These are phyloP conservation scores for Anneissia japonica DNA, from an alignment of 35 echinoderm and acorn worm genomes.

Conservation along the genomic window DNA sequence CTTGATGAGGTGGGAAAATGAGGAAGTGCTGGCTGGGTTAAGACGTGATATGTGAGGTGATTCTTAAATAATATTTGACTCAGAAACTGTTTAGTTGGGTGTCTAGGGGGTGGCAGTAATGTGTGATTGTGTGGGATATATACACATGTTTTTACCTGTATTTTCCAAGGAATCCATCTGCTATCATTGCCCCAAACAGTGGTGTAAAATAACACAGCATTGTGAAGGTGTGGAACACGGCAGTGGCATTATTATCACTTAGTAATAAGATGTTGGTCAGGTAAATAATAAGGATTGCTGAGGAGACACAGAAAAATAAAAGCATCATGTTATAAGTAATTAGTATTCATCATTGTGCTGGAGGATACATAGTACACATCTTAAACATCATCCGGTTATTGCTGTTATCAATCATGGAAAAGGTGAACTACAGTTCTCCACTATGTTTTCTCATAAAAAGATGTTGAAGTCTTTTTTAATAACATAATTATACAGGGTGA, in stretches of 20 bases:
- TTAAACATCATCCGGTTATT: not conserved
- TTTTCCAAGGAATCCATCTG: slow-evolving; percentile 91
- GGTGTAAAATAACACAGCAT: slow-evolving; percentile 98
- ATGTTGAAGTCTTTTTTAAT: not conserved
- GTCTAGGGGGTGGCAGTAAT: too few species aligned
- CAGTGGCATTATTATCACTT: slow-evolving; percentile 61
- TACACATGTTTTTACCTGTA: too few species aligned
- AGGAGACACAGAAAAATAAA: slow-evolving; percentile 3
- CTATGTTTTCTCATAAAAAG: not conserved
- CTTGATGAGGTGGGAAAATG: not conserved
- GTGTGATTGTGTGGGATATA: too few species aligned
- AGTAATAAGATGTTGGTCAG: slow-evolving; percentile 76
- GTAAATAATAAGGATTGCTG: slow-evolving; percentile 91
- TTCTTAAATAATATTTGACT: too few species aligned
- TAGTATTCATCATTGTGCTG: not conserved
- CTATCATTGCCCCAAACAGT: slow-evolving; percentile 96
- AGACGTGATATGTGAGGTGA: not conserved
- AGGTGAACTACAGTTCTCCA: not conserved
- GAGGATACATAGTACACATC: not conserved
- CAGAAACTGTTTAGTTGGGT: too few species aligned
- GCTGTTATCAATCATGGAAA: not conserved
- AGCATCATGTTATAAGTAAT: not conserved
- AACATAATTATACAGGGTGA: not conserved
- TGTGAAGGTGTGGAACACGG: slow-evolving; percentile 85
- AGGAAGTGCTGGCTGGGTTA: not conserved